These are phyloP conservation scores for Sylvia atricapilla DNA, from an alignment of 2,113 vertebrate genomes.

Conservation along the genomic window DNA sequence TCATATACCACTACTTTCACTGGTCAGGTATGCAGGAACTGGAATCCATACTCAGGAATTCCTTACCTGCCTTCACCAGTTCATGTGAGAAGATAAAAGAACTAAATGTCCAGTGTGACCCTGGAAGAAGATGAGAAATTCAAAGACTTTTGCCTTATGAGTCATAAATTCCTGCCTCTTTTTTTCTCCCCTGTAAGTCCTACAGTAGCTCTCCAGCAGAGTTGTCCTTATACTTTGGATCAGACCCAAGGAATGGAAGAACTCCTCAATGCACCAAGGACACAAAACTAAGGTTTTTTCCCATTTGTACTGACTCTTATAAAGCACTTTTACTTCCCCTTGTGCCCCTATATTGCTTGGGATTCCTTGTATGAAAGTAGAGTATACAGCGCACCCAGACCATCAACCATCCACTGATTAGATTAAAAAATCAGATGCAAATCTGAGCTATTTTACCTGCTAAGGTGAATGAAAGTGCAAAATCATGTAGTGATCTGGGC, in stretches of 20 bases:
- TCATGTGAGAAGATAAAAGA: background rate
- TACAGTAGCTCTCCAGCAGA: background rate
- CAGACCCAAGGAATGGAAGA: background rate
- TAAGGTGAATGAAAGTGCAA: background rate
- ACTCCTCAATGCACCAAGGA: background rate
- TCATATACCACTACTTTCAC: background rate
- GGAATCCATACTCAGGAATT: background rate
- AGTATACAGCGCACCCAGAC: background rate
- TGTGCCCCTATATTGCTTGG: rapidly evolving
- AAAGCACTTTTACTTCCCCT: background rate
- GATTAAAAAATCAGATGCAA: background rate
- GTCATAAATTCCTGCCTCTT: background rate
- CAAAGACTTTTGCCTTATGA: background rate
- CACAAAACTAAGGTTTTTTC: background rate
- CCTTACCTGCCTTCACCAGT: background rate
- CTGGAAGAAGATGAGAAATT: background rate
- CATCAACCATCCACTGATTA: background rate
- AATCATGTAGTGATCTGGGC: background rate
- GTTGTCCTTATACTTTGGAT: background rate
- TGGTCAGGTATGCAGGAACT: background rate
- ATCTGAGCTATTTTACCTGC: background rate
- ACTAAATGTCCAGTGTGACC: background rate
- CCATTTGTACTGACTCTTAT: background rate
- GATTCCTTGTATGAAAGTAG: background rate
- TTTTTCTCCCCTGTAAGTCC: background rate